Percentiles rank a stretch among this genome's conserved stretches.
Conservation (phyloP, 2,888 invertebrate genomes). For the Crocallis elinguaria region DNA sequence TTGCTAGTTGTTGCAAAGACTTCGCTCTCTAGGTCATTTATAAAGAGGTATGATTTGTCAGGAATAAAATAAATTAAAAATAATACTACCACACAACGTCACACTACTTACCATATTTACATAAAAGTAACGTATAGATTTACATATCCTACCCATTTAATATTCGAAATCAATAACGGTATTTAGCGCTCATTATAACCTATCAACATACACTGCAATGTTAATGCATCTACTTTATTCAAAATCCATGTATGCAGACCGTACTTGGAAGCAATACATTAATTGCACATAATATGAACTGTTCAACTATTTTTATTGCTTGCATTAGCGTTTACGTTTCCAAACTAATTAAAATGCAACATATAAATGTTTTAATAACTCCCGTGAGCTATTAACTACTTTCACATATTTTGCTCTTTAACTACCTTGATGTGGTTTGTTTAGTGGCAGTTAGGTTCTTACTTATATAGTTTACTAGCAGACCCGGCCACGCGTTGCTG, state of each 20-base stretch:
- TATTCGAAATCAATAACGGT: background rate
- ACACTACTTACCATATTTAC: too few species aligned
- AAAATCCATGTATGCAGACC: conserved; percentile 32
- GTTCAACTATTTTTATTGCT: conserved; percentile 67
- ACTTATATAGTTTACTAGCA: conserved; percentile 3
- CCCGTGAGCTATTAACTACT: conserved; percentile 45
- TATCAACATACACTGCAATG: background rate
- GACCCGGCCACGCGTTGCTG: too few species aligned
- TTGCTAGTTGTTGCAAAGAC: too few species aligned
- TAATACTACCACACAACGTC: too few species aligned
- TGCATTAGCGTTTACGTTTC: conserved; percentile 67
- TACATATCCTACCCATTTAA: background rate
- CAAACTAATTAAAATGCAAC: conserved; percentile 68
- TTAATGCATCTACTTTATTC: conserved; percentile 15
- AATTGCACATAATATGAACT: conserved; percentile 64
- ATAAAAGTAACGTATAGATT: too few species aligned
- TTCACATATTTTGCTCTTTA: conserved; percentile 44
- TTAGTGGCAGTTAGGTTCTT: conserved; percentile 3
- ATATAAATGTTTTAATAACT: conserved; percentile 64
- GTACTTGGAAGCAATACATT: conserved; percentile 52
- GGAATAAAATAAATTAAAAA: too few species aligned
- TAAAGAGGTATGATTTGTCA: too few species aligned
- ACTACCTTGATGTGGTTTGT: conserved; percentile 22
- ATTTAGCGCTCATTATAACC: background rate
- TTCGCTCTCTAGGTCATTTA: too few species aligned